Evolutionary conservation across 2,888 invertebrate species (phyloP).

Genomic region (Drosophila setosimentum): DNA sequence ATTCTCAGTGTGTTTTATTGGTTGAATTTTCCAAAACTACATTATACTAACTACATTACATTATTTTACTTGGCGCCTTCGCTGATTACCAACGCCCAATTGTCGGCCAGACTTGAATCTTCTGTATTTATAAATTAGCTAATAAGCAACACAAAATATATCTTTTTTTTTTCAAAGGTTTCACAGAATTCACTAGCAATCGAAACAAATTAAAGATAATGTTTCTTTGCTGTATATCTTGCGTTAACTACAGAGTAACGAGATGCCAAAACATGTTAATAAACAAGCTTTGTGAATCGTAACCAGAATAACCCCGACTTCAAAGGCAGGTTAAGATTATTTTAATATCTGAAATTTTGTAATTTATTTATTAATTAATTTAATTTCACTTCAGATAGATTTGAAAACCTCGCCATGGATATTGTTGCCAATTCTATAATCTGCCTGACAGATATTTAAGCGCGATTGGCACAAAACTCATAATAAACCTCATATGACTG

Average conservation of each 20-base stretch:
- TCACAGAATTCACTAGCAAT: neutral
- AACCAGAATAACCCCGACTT: neutral
- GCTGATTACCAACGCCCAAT: neutral
- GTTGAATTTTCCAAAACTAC: neutral
- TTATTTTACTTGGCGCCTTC: neutral
- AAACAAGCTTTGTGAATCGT: neutral
- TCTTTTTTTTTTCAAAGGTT: neutral
- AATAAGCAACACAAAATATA: neutral
- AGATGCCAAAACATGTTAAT: neutral
- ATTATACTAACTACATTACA: neutral
- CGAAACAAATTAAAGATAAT: neutral
- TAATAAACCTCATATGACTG: neutral
- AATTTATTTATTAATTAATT: neutral
- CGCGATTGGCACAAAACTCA: neutral
- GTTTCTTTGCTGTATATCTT: neutral
- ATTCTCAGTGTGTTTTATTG: neutral
- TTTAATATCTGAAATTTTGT: neutral
- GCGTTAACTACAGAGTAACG: neutral
- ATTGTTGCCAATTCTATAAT: neutral
- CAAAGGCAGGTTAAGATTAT: neutral
- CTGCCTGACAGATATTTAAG: neutral
- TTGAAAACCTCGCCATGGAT: neutral
- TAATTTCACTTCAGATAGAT: neutral
- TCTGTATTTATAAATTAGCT: neutral
- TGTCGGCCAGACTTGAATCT: neutral